These are phyloP conservation scores for Drosophila vallismaia DNA, from an alignment of 2,888 invertebrate genomes.

Conservation along the genomic window DNA sequence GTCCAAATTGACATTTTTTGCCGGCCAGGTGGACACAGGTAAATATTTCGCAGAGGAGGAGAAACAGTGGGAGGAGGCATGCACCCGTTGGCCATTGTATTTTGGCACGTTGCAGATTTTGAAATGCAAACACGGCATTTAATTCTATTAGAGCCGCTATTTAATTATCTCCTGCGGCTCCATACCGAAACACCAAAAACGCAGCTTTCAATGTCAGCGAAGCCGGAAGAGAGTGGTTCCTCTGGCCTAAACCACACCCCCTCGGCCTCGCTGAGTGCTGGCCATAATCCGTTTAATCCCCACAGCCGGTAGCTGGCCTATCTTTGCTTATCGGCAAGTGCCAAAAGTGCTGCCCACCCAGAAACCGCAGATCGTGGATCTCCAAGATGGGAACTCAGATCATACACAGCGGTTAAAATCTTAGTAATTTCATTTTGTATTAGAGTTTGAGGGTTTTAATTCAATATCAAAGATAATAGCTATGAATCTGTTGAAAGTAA, in stretches of 20 bases:
- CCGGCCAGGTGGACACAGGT: slow-evolving; percentile 18
- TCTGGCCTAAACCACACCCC: neutral
- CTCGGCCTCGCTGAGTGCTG: slow-evolving; percentile 18
- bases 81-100: slow-evolving; percentile 57
- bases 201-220: slow-evolving; percentile 74
- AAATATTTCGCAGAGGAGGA: neutral
- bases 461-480: neutral
- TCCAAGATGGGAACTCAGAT: slow-evolving; percentile 9
- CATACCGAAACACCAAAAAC: slow-evolving; percentile 41
- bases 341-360: slow-evolving; percentile 59
- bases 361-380: slow-evolving; percentile 15
- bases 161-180: slow-evolving; percentile 75
- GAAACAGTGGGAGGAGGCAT: slow-evolving; percentile 7
- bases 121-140: slow-evolving; percentile 80
- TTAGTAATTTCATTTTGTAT: neutral
- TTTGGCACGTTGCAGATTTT: slow-evolving; percentile 73
- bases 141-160: slow-evolving; percentile 79
- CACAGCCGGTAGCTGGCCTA: slow-evolving; percentile 47
- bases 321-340: slow-evolving; percentile 53
- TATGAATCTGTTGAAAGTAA: neutral
- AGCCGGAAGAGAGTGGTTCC: slow-evolving; percentile 40
- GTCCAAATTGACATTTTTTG: slow-evolving; percentile 77
- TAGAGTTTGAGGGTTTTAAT: neutral
- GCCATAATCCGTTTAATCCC: slow-evolving; percentile 53
- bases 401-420: neutral